These are phyloP conservation scores for Meganola albula DNA, from an alignment of 2,888 invertebrate genomes.

Conservation along the genomic window DNA sequence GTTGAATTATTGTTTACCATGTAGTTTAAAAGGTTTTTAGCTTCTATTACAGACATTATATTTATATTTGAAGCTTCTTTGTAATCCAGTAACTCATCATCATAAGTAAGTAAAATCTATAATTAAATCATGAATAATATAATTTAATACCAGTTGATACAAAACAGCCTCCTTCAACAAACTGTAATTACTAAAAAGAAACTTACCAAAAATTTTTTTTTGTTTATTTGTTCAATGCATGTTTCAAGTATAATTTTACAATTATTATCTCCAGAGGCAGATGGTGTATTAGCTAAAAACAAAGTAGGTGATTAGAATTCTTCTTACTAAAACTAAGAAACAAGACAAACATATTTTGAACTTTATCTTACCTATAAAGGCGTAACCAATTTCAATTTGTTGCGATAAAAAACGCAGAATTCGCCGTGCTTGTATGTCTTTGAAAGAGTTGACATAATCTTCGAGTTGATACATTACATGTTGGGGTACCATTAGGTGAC, in stretches of 20 bases:
- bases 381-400: slow-evolving; percentile 34
- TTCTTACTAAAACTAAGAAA: no score
- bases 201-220: slow-evolving; percentile 42
- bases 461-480: slow-evolving; percentile 30
- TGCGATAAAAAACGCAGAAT: slow-evolving; percentile 40
- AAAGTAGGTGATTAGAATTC: no score
- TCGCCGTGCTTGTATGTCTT: slow-evolving; percentile 32
- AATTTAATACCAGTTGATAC: no score
- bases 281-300: slow-evolving; percentile 13
- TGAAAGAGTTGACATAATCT: slow-evolving; percentile 15
- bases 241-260: slow-evolving; percentile 26
- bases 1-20: neutral
- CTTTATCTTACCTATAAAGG: slow-evolving; percentile 40
- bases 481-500: slow-evolving; percentile 43
- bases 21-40: slow-evolving; percentile 27
- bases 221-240: slow-evolving; percentile 32
- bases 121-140: slow-evolving; percentile 17
- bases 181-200: neutral
- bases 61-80: slow-evolving; percentile 25
- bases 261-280: slow-evolving; percentile 11
- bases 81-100: slow-evolving; percentile 29
- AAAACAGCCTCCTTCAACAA: neutral
- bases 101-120: slow-evolving; percentile 45
- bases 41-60: slow-evolving; percentile 34
- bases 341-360: no score